A percentile compares a stretch with the other conserved stretches of the same genome.
phyloP scores from a whole-genome alignment of 2,797 vertebrate genomes.

The Smutsia temminckii region DNA sequence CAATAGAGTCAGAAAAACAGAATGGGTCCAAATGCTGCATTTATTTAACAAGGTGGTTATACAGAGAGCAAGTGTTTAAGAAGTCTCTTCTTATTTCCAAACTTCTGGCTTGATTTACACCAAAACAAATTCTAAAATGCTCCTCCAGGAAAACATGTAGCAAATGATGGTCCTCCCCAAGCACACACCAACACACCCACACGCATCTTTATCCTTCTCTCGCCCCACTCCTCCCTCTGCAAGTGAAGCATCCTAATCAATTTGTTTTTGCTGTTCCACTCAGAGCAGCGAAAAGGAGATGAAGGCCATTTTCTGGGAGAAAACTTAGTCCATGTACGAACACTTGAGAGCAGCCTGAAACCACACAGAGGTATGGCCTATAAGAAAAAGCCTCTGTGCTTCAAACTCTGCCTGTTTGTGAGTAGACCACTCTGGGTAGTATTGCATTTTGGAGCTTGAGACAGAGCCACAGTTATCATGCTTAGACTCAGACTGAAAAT shows the following conservation, averaged over 20 bases:
- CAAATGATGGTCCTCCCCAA: slow-evolving; percentile 56
- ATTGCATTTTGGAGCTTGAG: neutral
- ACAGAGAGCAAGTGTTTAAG: slow-evolving; percentile 64
- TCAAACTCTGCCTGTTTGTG: neutral
- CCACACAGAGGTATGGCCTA: neutral
- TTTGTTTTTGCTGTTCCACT: neutral
- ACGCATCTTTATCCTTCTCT: neutral
- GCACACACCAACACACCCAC: neutral
- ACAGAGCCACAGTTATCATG: neutral
- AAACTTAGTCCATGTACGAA: neutral
- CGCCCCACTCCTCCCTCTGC: neutral
- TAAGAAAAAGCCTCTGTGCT: neutral
- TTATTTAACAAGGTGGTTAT: slow-evolving; percentile 76
- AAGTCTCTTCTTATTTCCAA: slow-evolving; percentile 73
- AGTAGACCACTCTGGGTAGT: neutral
- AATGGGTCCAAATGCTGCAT: slow-evolving; percentile 26
- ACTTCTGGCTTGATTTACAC: slow-evolving; percentile 72
- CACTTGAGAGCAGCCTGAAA: neutral
- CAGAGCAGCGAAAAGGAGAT: neutral
- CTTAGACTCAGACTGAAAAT: neutral
- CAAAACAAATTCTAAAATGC: slow-evolving; percentile 57
- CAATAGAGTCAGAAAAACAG: slow-evolving; percentile 62
- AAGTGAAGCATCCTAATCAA: neutral
- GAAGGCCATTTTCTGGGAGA: neutral
- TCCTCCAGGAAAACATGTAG: slow-evolving; percentile 57